phyloP scores from a whole-genome alignment of 2,888 invertebrate species.

The Tigriopus californicus region DNA sequence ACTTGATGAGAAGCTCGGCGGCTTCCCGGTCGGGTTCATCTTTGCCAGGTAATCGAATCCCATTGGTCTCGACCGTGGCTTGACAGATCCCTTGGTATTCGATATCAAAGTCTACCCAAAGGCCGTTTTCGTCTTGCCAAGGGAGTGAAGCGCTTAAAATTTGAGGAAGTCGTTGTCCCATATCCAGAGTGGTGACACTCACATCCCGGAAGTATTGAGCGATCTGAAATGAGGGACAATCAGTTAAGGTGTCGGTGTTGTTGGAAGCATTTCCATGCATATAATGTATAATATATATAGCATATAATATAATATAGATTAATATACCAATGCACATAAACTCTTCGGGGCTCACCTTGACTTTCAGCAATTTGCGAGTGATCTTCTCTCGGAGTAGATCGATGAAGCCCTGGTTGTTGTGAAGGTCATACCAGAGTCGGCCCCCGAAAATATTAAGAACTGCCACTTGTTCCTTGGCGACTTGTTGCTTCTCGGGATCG shows the following conservation, averaged over 20 bases:
- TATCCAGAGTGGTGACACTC: constrained; percentile 6
- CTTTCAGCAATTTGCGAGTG: constrained; percentile 2
- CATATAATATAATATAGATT: too few species aligned
- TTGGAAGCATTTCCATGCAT: too few species aligned
- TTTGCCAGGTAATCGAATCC: constrained; percentile 7
- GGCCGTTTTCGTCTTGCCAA: constrained; percentile 8
- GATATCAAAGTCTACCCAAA: constrained; percentile 3
- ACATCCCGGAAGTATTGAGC: constrained; percentile 10
- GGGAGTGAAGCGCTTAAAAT: not conserved
- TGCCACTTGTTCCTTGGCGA: constrained; percentile 2
- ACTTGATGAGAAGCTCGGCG: not conserved
- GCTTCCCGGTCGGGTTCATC: constrained; percentile 6
- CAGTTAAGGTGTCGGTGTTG: not conserved
- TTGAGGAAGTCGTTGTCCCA: constrained; percentile 4
- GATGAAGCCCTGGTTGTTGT: not conserved
- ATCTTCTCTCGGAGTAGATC: constrained; percentile 6
- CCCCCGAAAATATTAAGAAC: constrained; percentile 1
- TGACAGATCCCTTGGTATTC: constrained; percentile 1
- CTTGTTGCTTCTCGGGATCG: not conserved
- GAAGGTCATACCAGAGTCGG: constrained; percentile 2
- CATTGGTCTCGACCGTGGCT: constrained; percentile 7
- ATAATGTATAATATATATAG: too few species aligned
- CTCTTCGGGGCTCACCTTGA: not conserved
- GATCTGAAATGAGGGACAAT: not conserved
- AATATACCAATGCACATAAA: too few species aligned